Percentiles rank a stretch among this genome's conserved stretches.
Conservation (phyloP, 1,140 invertebrate genomes). For the Bactericera cockerelli region DNA sequence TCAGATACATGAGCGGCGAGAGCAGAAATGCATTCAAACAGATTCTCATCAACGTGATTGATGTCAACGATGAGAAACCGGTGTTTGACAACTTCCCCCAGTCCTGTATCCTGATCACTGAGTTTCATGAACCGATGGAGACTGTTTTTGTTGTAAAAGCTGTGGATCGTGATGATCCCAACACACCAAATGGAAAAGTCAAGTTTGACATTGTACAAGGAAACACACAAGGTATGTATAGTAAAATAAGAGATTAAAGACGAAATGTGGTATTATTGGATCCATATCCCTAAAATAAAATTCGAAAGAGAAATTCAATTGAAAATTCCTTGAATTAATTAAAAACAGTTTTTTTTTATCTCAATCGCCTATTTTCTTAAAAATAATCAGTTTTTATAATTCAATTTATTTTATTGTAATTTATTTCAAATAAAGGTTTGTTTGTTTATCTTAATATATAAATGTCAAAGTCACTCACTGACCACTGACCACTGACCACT, state of each 20-base stretch:
- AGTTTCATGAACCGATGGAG: conserved; percentile 71
- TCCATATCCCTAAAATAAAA: neutral
- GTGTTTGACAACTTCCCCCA: conserved; percentile 38
- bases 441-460: no score
- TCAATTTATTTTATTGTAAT: no score
- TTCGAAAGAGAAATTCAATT: no score
- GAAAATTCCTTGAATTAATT: no score
- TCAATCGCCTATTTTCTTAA: no score
- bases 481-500: conserved; percentile 60
- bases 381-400: no score
- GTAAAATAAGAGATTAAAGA: neutral
- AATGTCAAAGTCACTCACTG: no score
- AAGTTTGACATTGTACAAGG: conserved; percentile 53
- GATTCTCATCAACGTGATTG: conserved; percentile 55
- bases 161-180: conserved; percentile 64
- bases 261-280: neutral
- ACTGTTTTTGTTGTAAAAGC: conserved; percentile 56
- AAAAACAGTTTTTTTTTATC: no score
- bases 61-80: conserved; percentile 76
- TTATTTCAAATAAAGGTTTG: no score
- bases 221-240: conserved; percentile 55
- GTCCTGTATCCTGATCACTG: conserved; percentile 59
- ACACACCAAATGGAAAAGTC: conserved; percentile 59
- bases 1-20: conserved; percentile 73
- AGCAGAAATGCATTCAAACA: conserved; percentile 85